Evolutionary conservation across 1,140 invertebrate species (phyloP), one percentile per base, ranked within the genome.

Genomic region (Papilio helenus): DNA sequence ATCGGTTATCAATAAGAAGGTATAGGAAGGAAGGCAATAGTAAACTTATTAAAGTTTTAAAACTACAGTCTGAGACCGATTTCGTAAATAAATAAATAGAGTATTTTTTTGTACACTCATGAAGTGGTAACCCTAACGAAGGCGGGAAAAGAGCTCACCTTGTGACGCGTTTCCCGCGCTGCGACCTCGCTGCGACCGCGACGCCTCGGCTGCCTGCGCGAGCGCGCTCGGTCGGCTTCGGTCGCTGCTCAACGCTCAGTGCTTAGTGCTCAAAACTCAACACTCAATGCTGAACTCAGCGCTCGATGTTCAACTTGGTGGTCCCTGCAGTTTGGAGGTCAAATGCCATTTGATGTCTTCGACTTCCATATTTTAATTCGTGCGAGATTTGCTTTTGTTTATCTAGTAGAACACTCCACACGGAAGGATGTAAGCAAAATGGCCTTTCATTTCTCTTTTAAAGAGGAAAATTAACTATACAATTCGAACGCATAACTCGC

Each of bases 121-220:
- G 7, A 10, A 77, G 10, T 77, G 76, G 76, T 77, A 61, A 77
- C 76, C 76, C 76, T 77, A 77, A 29, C 49, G 16, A n/a, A 87
- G 91, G 88, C 90, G 90, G 90, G 91, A 93, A 93, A 91, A 89
- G 87, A 91, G 83, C 80, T 90, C 84, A 88, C 92, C 92, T 93
- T 92, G 92, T 90, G 88, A 89, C 89, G 88, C 84, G 88, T 86
- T 92, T 92, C 90, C 91, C 90, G 90, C 88, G 85, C 85, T 79
- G 34, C 84, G 90, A 82, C 91, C 91, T 92, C 91, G 92, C 85
- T 86, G 89, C 89, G 90, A 89, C 89, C 91, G 90, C 87, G 76
- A 89, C 79, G 72, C 82, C 71, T 87, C 85, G 82, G 88, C 87
- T 88, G 83, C 74, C 26, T 39, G 20, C 79, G 55, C 87, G 88